Evolutionary conservation across 2,888 invertebrate species (phyloP).

Genomic region (Microctonus hyperodae): DNA sequence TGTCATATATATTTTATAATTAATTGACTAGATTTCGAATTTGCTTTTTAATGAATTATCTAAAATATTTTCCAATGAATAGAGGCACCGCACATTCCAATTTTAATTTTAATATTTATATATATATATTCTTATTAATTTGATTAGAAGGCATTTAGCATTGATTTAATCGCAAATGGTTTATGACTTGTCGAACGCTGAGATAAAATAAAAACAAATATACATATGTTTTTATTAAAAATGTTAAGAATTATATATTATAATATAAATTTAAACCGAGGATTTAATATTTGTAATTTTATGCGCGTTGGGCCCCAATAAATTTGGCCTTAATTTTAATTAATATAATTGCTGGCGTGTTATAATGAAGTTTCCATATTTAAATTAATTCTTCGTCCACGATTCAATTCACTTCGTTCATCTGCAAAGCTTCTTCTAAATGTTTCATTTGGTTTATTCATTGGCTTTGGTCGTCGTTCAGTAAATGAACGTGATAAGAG

Average conservation of each 20-base stretch:
- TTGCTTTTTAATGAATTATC: background rate
- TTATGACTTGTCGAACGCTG: constrained; percentile 17
- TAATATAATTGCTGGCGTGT: constrained; percentile 35
- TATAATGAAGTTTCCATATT: constrained; percentile 65
- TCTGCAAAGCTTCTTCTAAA: constrained; percentile 57
- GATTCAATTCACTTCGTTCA: constrained; percentile 38
- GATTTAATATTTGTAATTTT: background rate
- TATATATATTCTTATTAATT: constrained; percentile 14
- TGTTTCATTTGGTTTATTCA: constrained; percentile 57
- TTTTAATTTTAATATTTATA: background rate
- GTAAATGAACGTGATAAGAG: constrained; percentile 70
- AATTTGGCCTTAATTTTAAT: background rate
- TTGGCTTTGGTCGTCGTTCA: constrained; percentile 53
- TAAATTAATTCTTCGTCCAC: constrained; percentile 50
- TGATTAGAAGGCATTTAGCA: constrained; percentile 27
- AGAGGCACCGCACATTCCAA: constrained; percentile 8
- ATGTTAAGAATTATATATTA: background rate
- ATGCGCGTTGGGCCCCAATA: no score
- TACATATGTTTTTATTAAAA: background rate
- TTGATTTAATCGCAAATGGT: constrained; percentile 10
- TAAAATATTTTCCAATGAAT: background rate
- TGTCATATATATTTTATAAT: constrained; percentile 23
- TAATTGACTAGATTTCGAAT: constrained; percentile 3
- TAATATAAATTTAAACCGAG: background rate
- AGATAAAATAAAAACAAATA: background rate